phyloP scores from a whole-genome alignment of 2,888 invertebrate genomes.

The Hydroisotoma schaefferi region DNA sequence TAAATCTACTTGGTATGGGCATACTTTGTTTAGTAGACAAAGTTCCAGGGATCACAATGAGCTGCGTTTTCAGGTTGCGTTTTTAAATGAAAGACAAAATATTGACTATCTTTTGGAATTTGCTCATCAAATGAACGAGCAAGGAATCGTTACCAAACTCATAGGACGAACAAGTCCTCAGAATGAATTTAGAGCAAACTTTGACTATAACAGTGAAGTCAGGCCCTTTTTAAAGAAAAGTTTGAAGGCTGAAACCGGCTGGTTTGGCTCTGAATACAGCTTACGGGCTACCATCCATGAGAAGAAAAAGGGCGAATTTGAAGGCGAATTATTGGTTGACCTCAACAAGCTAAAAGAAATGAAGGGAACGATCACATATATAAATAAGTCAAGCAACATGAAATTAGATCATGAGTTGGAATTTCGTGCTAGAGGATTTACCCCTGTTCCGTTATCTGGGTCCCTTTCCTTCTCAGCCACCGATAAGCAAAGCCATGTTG shows the following conservation, averaged over 20 bases:
- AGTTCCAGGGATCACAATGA: slow-evolving; percentile 40
- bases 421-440: slow-evolving; percentile 38
- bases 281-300: slow-evolving; percentile 35
- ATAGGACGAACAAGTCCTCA: slow-evolving; percentile 23
- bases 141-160: slow-evolving; percentile 35
- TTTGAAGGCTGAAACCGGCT: slow-evolving; percentile 31
- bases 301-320: slow-evolving; percentile 40
- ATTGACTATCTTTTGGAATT: slow-evolving; percentile 48
- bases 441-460: slow-evolving; percentile 36
- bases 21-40: slow-evolving; percentile 49
- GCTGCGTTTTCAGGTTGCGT: slow-evolving; percentile 40
- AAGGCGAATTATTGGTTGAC: slow-evolving; percentile 36
- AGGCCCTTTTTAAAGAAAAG: slow-evolving; percentile 33
- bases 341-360: slow-evolving; percentile 39
- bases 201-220: slow-evolving; percentile 29
- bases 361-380: slow-evolving; percentile 45
- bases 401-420: slow-evolving; percentile 44
- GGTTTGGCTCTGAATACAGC: slow-evolving; percentile 40
- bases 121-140: slow-evolving; percentile 22
- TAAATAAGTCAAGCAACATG: slow-evolving; percentile 41
- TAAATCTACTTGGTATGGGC: slow-evolving; percentile 48
- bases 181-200: slow-evolving; percentile 36
- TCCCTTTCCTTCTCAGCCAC: slow-evolving; percentile 38
- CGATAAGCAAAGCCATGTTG: slow-evolving; percentile 42
- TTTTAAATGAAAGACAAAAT: slow-evolving; percentile 44